These are phyloP conservation scores for Zaprionus tsacasi DNA, from an alignment of 1,140 invertebrate species.

Conservation along the genomic window DNA sequence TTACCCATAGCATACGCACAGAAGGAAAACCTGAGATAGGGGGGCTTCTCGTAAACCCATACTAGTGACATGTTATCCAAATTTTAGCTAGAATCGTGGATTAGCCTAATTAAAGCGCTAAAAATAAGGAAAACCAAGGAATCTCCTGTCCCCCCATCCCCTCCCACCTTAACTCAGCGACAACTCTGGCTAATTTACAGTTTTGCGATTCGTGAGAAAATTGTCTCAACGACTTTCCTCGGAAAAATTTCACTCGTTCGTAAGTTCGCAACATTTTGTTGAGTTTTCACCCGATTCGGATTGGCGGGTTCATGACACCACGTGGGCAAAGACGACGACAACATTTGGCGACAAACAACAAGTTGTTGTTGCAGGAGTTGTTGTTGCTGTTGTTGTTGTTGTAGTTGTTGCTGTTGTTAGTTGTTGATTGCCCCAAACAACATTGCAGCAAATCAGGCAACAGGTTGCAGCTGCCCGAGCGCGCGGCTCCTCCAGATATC, in stretches of 20 bases:
- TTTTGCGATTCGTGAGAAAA: slow-evolving; percentile 40
- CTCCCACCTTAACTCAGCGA: neutral
- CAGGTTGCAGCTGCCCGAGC: slow-evolving; percentile 31
- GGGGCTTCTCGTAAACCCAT: neutral
- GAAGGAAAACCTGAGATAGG: too few relatives aligned
- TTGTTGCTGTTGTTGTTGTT: slow-evolving; percentile 31
- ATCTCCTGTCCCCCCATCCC: too few relatives aligned
- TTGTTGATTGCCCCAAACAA: slow-evolving; percentile 48
- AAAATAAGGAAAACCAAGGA: neutral
- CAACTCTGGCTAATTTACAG: slow-evolving; percentile 8
- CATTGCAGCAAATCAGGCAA: slow-evolving; percentile 58
- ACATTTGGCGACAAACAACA: slow-evolving; percentile 57
- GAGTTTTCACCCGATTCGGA: slow-evolving; percentile 52
- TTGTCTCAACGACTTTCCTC: slow-evolving; percentile 42
- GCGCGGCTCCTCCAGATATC: slow-evolving; percentile 36
- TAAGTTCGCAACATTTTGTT: slow-evolving; percentile 32
- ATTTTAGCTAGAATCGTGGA: neutral
- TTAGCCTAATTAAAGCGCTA: neutral
- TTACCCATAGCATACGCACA: too few relatives aligned
- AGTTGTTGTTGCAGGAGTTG: slow-evolving; percentile 37
- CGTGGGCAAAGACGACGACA: slow-evolving; percentile 44
- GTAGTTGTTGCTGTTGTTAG: slow-evolving; percentile 38
- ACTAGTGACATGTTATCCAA: neutral
- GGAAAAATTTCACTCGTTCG: slow-evolving; percentile 46
- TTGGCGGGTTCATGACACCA: slow-evolving; percentile 60